Base-by-base conservation (phyloP, 2,113 vertebrate species). In the Ellobius talpinus region DNA sequence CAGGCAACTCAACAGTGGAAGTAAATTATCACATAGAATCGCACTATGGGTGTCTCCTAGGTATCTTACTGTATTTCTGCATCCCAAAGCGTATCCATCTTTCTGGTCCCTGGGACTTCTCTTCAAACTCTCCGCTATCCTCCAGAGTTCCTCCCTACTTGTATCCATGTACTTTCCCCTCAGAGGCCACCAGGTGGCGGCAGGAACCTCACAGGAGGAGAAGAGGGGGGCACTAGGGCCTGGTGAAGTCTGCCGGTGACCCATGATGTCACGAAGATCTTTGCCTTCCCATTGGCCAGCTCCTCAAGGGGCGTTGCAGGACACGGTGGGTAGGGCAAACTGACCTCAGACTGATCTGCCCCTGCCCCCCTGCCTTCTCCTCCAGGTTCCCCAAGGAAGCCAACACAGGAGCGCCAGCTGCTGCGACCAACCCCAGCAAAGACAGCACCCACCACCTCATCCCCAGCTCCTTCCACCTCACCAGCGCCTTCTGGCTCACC, bases 131-230 rank as follows among this genome's bases (percentile, higher is more conserved):
- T 73, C 89, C 3, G 0, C 17, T 5, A 14, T 24, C 55, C 3
- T 29, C 24, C 13, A 6, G 50, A 7, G 42, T 63, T 66, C 29
- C 36, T 12, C 5, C 23, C 4, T 42, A 13, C 47, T 74, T 39
- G 70, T 12, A 4, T 12, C 9, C 31, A n/a, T 1, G 17, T 8
- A 1, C 12, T 1, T 29, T 23, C 5, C 33, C 50, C 0, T 7
- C 0, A 4, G 5, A 26, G 39, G 55, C 70, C 97, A 21, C 97
- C 95, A 97, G 96, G 97, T 88, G 97, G 93, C 97, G 94, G 93
- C 70, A 33, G 66, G 91, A 66, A 85, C 84, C 10, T 21, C 3
- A 0, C 16, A 65, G 86, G 50, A 1, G 3, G 26, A 0, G 0
- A 45, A 8, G 31, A 84, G 63, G n/a, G 90, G 96, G 77, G 72